These are phyloP conservation scores for Diadophis punctatus DNA, from an alignment of 2,113 vertebrate genomes.

Conservation along the genomic window DNA sequence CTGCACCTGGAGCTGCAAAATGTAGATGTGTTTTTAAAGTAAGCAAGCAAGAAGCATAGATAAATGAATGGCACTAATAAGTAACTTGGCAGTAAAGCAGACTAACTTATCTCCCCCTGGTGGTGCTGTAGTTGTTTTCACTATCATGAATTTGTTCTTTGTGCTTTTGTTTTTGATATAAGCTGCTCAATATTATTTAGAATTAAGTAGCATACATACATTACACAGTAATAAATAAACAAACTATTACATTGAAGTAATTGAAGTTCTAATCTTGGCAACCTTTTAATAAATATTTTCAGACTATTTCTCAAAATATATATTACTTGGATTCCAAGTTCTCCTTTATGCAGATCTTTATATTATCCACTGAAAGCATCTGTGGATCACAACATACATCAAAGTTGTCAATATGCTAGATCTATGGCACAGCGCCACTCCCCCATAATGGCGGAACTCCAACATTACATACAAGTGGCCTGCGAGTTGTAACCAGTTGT, in stretches of 20 bases:
- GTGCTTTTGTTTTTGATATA: not conserved
- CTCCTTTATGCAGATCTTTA: not conserved
- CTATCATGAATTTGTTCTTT: not conserved
- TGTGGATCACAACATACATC: not conserved
- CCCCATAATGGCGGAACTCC: not conserved
- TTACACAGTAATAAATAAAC: not conserved
- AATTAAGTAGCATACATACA: not conserved
- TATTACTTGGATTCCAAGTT: not conserved
- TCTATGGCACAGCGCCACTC: not conserved
- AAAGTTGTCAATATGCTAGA: not conserved
- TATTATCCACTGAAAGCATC: not conserved
- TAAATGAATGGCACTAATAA: not conserved
- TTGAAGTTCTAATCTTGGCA: not conserved
- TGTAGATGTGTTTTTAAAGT: not conserved
- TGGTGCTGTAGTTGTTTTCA: not conserved
- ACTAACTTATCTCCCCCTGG: not conserved
- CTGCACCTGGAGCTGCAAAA: slow-evolving; percentile 53
- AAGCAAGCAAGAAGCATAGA: not conserved
- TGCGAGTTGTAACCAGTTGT: not conserved
- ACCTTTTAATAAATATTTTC: not conserved
- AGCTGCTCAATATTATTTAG: not conserved
- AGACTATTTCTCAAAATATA: not conserved
- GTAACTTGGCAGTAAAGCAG: not conserved
- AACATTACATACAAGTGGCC: not conserved
- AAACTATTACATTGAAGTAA: not conserved